Evolutionary conservation across 2,888 invertebrate species (phyloP).

Genomic region (Philereme transversata): DNA sequence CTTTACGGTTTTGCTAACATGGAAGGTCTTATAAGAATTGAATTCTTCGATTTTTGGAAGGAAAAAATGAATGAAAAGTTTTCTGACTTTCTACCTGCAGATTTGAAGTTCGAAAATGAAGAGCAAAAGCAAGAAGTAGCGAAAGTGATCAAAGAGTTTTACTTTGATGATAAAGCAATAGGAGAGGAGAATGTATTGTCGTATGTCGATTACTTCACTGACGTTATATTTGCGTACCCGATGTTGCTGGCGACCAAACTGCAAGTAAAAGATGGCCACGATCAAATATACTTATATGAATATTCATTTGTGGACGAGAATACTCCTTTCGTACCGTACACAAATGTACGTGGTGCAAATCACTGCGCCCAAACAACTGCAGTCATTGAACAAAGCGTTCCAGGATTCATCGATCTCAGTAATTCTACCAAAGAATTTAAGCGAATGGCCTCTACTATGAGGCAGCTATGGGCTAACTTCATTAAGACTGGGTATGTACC

Average conservation of each 20-base stretch:
- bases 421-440: conserved; percentile 33
- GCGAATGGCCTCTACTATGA: conserved; percentile 40
- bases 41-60: conserved; percentile 32
- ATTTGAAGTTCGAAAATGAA: conserved; percentile 35
- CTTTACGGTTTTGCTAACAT: conserved; percentile 40
- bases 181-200: conserved; percentile 26
- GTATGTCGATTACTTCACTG: conserved; percentile 45
- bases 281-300: conserved; percentile 52
- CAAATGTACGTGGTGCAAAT: conserved; percentile 9
- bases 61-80: conserved; percentile 43
- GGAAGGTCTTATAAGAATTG: conserved; percentile 38
- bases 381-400: conserved; percentile 22
- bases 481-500: conserved; percentile 37
- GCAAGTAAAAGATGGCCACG: conserved; percentile 40
- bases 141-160: conserved; percentile 39
- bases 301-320: conserved; percentile 47
- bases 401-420: conserved; percentile 36
- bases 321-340: conserved; percentile 3
- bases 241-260: conserved; percentile 41
- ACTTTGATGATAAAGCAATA: conserved; percentile 43
- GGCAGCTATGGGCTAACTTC: conserved; percentile 54
- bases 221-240: conserved; percentile 52
- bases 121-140: conserved; percentile 38
- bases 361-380: not conserved
- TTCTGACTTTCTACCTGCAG: conserved; percentile 45